Conservation (phyloP, 2,797 vertebrate genomes). For the Sparus aurata region DNA sequence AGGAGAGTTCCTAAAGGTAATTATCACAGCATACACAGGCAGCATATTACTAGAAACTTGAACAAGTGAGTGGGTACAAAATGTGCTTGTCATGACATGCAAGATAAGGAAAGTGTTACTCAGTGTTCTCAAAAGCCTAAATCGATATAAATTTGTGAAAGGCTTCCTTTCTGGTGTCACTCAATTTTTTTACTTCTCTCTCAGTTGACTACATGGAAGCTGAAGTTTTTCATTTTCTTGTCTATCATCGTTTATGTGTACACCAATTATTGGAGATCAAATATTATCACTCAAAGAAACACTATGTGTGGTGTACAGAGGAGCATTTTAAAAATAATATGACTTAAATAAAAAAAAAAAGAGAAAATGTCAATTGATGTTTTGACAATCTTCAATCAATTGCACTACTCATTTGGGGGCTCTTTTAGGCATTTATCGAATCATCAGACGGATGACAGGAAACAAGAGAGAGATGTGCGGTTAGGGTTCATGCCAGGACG, state of each 20-base stretch:
- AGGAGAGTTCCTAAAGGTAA: not conserved
- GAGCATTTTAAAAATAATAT: not conserved
- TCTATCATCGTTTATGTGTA: not conserved
- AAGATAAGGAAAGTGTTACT: not conserved
- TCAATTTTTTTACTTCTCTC: not conserved
- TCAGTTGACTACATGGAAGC: no score
- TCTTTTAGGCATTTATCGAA: not conserved
- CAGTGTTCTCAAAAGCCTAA: not conserved
- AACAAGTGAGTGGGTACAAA: not conserved
- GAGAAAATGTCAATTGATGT: not conserved
- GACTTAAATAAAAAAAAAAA: not conserved
- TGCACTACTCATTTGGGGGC: not conserved
- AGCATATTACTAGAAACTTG: not conserved
- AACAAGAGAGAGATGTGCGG: not conserved
- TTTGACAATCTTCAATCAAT: no score
- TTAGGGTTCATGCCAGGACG: not conserved
- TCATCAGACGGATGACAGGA: not conserved
- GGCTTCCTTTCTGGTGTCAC: not conserved
- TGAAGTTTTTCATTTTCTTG: not conserved
- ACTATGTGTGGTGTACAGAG: not conserved
- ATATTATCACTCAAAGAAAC: not conserved
- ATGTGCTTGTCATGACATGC: not conserved
- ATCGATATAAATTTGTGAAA: not conserved
- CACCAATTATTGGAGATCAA: not conserved
- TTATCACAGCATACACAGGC: constrained; percentile 6